Evolutionary conservation across 1,140 invertebrate species (phyloP).

Genomic region (Pararge aegeria): DNA sequence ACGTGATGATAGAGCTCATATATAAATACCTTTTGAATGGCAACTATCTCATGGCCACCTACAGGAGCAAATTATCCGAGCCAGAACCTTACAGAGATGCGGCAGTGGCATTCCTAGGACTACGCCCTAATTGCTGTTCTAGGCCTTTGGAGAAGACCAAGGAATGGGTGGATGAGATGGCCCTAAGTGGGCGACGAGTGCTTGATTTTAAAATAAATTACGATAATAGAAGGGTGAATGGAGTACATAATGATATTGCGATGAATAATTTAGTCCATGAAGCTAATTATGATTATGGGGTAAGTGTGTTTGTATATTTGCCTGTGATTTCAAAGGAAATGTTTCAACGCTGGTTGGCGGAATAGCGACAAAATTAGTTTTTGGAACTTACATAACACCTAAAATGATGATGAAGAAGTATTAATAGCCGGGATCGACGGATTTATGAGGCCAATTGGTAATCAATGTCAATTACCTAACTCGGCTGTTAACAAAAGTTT

Average conservation of each 20-base stretch:
- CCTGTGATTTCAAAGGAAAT: too few species aligned
- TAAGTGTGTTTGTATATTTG: conserved; percentile 37
- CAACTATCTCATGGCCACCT: conserved; percentile 90
- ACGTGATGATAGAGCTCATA: conserved; percentile 96
- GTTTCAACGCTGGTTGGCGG: too few species aligned
- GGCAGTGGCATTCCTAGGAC: conserved; percentile 90
- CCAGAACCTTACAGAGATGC: conserved; percentile 90
- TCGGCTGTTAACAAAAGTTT: too few species aligned
- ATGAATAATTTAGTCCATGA: conserved; percentile 71
- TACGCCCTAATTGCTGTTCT: conserved; percentile 81
- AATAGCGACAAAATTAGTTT: too few species aligned
- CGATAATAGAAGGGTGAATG: conserved; percentile 51
- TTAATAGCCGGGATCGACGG: too few species aligned
- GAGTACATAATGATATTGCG: conserved; percentile 58
- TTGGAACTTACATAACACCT: too few species aligned
- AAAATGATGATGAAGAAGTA: too few species aligned
- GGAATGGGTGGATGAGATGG: conserved; percentile 59
- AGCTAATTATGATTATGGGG: conserved; percentile 71
- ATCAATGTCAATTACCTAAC: too few species aligned
- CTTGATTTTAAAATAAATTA: conserved; percentile 55
- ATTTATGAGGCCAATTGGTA: too few species aligned
- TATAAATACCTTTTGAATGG: conserved; percentile 93
- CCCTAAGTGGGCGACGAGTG: conserved; percentile 50
- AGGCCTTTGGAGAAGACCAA: conserved; percentile 57
- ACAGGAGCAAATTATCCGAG: conserved; percentile 85